Conservation (phyloP, 2,113 vertebrate genomes). For the Equus quagga region DNA sequence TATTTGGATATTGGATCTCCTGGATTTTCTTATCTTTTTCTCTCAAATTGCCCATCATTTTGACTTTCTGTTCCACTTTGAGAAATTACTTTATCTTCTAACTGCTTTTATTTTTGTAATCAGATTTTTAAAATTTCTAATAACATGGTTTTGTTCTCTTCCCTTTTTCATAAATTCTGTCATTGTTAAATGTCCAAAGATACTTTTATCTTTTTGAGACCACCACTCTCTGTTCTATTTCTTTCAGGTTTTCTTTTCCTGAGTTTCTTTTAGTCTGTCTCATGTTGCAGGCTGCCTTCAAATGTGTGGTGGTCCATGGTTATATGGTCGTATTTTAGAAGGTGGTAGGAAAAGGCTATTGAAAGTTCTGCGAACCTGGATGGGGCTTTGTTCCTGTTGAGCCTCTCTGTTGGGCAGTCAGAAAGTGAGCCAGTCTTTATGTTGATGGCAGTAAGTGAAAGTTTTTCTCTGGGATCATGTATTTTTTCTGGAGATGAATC, state of each 20-base stretch:
- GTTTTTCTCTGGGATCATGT: not conserved
- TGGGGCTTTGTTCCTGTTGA: not conserved
- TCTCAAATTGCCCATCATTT: not conserved
- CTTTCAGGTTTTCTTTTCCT: not conserved
- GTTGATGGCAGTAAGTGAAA: not conserved
- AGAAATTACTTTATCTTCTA: not conserved
- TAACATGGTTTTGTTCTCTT: not conserved
- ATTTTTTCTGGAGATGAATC: not conserved
- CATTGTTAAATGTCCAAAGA: not conserved
- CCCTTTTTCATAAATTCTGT: not conserved
- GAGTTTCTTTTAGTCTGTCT: not conserved
- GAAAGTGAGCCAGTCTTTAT: not conserved
- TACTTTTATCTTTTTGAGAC: not conserved
- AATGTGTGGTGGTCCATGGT: not conserved
- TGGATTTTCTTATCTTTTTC: not conserved
- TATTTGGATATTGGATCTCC: not conserved
- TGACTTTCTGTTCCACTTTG: not conserved
- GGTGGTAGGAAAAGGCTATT: not conserved
- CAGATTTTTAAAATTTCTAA: not conserved
- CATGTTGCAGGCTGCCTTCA: not conserved
- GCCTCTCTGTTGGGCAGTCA: not conserved
- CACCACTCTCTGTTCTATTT: not conserved
- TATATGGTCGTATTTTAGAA: not conserved
- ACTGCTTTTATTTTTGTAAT: slow-evolving; percentile 7
- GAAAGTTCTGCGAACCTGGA: not conserved